Evolutionary conservation across 2,888 invertebrate species (phyloP), one percentile per base, ranked within the genome.

Genomic region (Eretmocerus hayati): DNA sequence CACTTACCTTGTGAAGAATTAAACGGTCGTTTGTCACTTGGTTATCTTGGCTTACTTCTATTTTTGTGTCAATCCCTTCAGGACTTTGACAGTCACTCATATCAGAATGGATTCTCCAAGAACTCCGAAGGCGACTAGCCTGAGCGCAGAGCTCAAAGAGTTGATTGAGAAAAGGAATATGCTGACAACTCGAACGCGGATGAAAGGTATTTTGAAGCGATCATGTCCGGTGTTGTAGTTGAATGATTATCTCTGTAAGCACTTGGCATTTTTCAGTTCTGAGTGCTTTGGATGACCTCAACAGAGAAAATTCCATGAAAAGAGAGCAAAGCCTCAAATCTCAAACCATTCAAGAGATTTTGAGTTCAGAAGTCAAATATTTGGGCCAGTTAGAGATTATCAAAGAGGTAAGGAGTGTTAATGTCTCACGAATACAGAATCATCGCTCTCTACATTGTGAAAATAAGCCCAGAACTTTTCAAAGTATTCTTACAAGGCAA

Each of bases 321-420:
- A 70, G 60, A 61, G 67, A 62, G 61, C 70, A 55, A 62, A 70
- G 56, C 60, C 57, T 64, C 56, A 71, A 61, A 19, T 58, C 64
- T n/a, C 80, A 81, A 69, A 80, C 83, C 0, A 73, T 84, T 19
- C 73, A 79, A 61, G 87, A 87, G 72, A 80, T 86, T 52, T 73
- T 85, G 42, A 77, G 77, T 13, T 84, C 84, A 8, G 87, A 87
- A 72, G 77, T 78, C 49, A 77, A 80, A 6, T 87, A 87, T 65
- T 70, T 86, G 16, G 73, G 77, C 18, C 84, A 86, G 58, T 66
- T 87, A 32, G 81, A 84, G 63, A 71, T 76, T 19, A 73, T 86
- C 8, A 79, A 82, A 69, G 76, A 79, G 66, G 78, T 77, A 62
- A 50, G 20, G 23, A 45, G n/a, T n/a, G n/a, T n/a, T n/a, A n/a